phyloP scores from a whole-genome alignment of 1,140 invertebrate genomes.

The Atta colombica region DNA sequence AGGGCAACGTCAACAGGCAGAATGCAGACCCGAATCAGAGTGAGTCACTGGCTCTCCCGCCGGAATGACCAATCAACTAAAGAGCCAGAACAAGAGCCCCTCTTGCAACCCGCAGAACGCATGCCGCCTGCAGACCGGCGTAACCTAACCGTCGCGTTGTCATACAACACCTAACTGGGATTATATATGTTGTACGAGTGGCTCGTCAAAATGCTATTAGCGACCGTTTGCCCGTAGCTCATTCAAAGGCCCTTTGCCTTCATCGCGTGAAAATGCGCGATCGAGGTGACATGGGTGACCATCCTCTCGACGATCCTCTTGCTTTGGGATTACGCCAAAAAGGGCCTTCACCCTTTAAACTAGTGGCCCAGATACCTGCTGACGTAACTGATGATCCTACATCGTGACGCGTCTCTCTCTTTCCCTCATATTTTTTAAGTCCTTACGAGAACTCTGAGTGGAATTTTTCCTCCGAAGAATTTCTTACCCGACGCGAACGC shows the following conservation, averaged over 20 bases:
- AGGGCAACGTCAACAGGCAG: constrained; percentile 71
- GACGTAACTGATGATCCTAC: constrained; percentile 10
- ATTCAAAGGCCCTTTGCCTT: constrained; percentile 61
- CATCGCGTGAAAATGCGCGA: constrained; percentile 40
- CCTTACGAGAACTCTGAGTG: not conserved
- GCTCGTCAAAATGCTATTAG: constrained; percentile 74
- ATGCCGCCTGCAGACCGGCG: constrained; percentile 13
- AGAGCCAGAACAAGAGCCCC: constrained; percentile 61
- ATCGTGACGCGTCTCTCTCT: not conserved
- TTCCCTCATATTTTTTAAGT: not conserved
- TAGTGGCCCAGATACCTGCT: constrained; percentile 42
- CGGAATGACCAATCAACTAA: constrained; percentile 83
- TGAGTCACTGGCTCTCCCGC: constrained; percentile 81
- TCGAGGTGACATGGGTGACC: constrained; percentile 47
- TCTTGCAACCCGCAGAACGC: constrained; percentile 75
- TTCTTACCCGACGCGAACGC: not conserved
- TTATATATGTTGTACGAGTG: constrained; percentile 29
- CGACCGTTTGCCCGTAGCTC: constrained; percentile 62
- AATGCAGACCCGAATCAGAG: constrained; percentile 77
- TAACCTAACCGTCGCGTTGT: constrained; percentile 28
- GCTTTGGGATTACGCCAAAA: constrained; percentile 29
- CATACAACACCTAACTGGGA: constrained; percentile 3
- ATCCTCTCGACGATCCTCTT: not conserved
- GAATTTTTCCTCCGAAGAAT: not conserved
- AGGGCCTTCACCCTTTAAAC: constrained; percentile 7